These are phyloP conservation scores for Platysteira castanea DNA, from an alignment of 2,113 vertebrate species.

Conservation along the genomic window DNA sequence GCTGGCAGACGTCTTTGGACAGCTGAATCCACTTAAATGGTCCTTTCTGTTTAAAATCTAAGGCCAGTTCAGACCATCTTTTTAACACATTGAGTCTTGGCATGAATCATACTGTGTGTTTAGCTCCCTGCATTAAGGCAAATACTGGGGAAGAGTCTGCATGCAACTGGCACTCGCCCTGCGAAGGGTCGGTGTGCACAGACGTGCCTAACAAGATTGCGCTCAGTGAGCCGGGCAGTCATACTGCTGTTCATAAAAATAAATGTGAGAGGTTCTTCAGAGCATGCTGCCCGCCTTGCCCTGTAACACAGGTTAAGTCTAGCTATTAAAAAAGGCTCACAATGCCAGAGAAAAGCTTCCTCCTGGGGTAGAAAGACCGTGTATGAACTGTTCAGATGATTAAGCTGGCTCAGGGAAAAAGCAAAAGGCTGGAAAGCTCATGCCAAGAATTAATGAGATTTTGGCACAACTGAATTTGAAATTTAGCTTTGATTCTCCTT, in stretches of 20 bases:
- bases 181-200: background rate
- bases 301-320: background rate
- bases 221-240: background rate
- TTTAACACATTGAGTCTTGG: constrained; percentile 6
- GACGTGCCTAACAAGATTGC: background rate
- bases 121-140: background rate
- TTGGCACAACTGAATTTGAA: constrained; percentile 9
- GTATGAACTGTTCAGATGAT: background rate
- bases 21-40: constrained; percentile 48
- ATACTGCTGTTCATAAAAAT: background rate
- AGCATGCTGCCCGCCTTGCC: background rate
- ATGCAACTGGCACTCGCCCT: background rate
- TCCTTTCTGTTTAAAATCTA: constrained; percentile 22
- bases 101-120: background rate
- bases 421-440: background rate
- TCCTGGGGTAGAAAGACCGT: background rate
- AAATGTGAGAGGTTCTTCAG: background rate
- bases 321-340: background rate
- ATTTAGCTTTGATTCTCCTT: background rate
- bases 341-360: background rate
- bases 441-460: constrained; percentile 42
- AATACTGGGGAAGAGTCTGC: background rate
- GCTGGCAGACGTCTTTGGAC: background rate
- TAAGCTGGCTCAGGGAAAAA: background rate
- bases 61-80: constrained; percentile 2